Base-by-base conservation (phyloP, 2,113 vertebrate genomes). In the Hemichromis elongatus region DNA sequence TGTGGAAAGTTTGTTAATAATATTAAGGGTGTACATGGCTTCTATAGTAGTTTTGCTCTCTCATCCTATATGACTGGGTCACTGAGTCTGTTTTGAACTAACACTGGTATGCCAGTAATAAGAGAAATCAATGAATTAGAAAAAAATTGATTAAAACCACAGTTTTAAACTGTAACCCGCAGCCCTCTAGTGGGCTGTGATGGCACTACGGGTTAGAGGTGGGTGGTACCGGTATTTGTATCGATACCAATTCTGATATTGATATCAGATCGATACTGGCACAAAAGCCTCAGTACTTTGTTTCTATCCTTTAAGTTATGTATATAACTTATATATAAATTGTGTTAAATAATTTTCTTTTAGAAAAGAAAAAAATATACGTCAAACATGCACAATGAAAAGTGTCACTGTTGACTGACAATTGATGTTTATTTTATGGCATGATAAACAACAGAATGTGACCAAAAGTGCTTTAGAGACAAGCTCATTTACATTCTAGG, bases 241-340 rank as follows among this genome's bases (percentile, higher is more conserved):
- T 37, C 1, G 19, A 63, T 37, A 63, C 59, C 9, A 9, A 9
- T 37, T 3, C 35, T 37, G 59, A 37, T 63, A 37, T 7, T 63
- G 59, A 63, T 7, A 63, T 63, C 0, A 63, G 33, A 63, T 37
- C 1, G 3, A 59, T 59, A 33, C 30, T 63, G 35, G 10, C 35
- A 30, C 0, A 6, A 63, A 63, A 3, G 19, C 2, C 0, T 63
- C 33, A 63, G 21, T 37, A 63, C 0, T 63, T 63, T 37, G 59
- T 37, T 63, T 37, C 19, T 21, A 21, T 1, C 19, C 2, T 37
- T 63, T 63, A 63, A 63, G 0, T 63, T 63, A 37, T 33, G 33
- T 63, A 37, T 19, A 63, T n/a, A 63, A 0, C 6, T 10, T 10
- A 63, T n/a, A n/a, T n/a, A 63, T 63, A 63, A 63, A 37, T 21